Evolutionary conservation across 2,888 invertebrate genomes (phyloP).

Genomic region (Drosophila multiciliata): DNA sequence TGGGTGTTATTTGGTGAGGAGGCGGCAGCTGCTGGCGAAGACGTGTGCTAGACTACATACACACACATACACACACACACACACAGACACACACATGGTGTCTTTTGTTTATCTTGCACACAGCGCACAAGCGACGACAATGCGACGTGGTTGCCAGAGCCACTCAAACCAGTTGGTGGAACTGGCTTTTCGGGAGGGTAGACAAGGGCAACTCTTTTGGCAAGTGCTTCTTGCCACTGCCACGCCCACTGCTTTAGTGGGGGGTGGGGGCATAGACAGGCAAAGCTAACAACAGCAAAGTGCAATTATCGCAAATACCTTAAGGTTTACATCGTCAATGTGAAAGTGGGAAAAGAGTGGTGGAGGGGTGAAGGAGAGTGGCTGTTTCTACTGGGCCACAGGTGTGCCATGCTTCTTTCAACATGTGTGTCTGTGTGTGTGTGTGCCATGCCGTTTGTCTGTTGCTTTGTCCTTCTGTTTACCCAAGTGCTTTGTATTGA

Average conservation of each 20-base stretch:
- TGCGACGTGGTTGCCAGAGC: slow-evolving; percentile 53
- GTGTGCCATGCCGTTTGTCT: slow-evolving; percentile 40
- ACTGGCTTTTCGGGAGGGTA: slow-evolving; percentile 10
- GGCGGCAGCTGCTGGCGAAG: slow-evolving; percentile 45
- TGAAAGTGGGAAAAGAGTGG: background rate
- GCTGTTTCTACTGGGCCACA: slow-evolving; percentile 40
- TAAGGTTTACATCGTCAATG: slow-evolving; percentile 79
- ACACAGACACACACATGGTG: slow-evolving; percentile 41
- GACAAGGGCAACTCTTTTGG: slow-evolving; percentile 61
- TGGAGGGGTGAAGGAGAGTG: background rate
- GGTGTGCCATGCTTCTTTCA: slow-evolving; percentile 59
- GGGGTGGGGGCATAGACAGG: slow-evolving; percentile 4
- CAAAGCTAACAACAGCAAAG: slow-evolving; percentile 73
- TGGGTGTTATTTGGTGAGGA: background rate
- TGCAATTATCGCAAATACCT: slow-evolving; percentile 83
- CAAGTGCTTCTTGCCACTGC: slow-evolving; percentile 39
- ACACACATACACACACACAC: slow-evolving; percentile 9
- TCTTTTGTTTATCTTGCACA: slow-evolving; percentile 75
- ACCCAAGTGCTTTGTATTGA: slow-evolving; percentile 82
- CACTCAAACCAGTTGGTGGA: slow-evolving; percentile 39
- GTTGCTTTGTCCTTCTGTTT: slow-evolving; percentile 62
- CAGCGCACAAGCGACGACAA: slow-evolving; percentile 63
- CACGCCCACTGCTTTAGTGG: slow-evolving; percentile 31
- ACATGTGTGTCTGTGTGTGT: slow-evolving; percentile 14
- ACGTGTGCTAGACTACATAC: slow-evolving; percentile 59